phyloP scores from a whole-genome alignment of 2,888 invertebrate genomes.

The Trichopoda pennipes region DNA sequence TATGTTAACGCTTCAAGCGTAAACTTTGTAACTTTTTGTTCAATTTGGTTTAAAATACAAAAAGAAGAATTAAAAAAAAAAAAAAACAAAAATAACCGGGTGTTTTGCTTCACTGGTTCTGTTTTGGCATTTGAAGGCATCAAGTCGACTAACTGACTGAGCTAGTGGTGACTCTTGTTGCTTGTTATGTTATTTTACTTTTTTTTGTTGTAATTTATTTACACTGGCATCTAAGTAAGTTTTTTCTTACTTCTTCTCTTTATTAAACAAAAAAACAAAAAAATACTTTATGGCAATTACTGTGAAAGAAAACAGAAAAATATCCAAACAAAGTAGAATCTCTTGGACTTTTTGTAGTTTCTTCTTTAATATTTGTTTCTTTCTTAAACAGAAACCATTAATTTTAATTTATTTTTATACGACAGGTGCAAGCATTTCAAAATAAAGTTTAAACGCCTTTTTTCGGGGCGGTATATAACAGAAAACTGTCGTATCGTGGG shows the following conservation, averaged over 20 bases:
- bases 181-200: neutral
- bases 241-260: neutral
- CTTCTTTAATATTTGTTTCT: conserved; percentile 10
- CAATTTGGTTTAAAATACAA: conserved; percentile 25
- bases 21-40: conserved; percentile 50
- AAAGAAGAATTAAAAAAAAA: neutral
- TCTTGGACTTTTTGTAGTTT: conserved; percentile 7
- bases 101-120: conserved; percentile 62
- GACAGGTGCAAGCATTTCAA: conserved; percentile 59
- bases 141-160: conserved; percentile 12
- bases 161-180: conserved; percentile 26
- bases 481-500: conserved; percentile 3
- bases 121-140: conserved; percentile 31
- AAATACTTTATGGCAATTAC: neutral
- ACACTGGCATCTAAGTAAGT: conserved; percentile 26
- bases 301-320: conserved; percentile 1
- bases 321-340: conserved; percentile 6
- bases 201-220: conserved; percentile 15
- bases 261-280: neutral
- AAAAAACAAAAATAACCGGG: conserved; percentile 51
- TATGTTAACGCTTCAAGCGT: conserved; percentile 65
- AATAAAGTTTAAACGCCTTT: conserved; percentile 44
- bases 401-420: conserved; percentile 53
- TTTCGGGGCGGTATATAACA: conserved; percentile 11
- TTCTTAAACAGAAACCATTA: conserved; percentile 47